Evolutionary conservation across 2,888 invertebrate species (phyloP), one percentile per base, ranked within the genome.

Genomic region (Bibio marci): DNA sequence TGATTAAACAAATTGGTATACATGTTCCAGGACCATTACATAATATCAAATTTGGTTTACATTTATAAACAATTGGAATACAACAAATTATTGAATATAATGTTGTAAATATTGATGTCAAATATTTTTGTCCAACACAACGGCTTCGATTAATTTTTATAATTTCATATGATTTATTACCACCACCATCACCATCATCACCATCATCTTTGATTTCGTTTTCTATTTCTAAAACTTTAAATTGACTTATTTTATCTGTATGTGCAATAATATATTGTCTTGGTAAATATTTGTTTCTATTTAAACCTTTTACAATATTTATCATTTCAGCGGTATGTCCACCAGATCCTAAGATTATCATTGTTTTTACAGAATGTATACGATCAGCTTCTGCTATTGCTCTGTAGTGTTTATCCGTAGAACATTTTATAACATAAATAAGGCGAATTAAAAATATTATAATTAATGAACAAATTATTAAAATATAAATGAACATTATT

Each of bases 11-110:
- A 40, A 94, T 66, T 4, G 97, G 97, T 43, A 98, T 71, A 59
- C 97, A 95, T 6, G 92, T 95, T 7, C 95, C 95, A 32, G 97
- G 97, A 0, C 98, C 97, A 65, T 97, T 94, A 61, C 86, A 90
- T 35, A 91, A 63, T 49, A 91, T 70, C 48, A 92, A 56, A 57
- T 88, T 76, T 2, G 95, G 94, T 45, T 69, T 70, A 49, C 76
- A 69, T 36, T 62, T 66, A 48, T 73, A 67, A 26, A 90, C 60
- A 13, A 86, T 48, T 41, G 80, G 80, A 50, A 85, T 56, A 38
- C 78, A 73, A 48, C 68, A 66, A 1, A 80, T 43, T n/a, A 72
- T 66, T 1, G 92, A 76, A 56, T 71, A 63, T 0, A 86, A 18
- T 3, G 92, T 92, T 35, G 83, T 83, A 46, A 77, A 69, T 31